Conservation (phyloP, 2,797 vertebrate genomes). For the Phalloptychus januarius region DNA sequence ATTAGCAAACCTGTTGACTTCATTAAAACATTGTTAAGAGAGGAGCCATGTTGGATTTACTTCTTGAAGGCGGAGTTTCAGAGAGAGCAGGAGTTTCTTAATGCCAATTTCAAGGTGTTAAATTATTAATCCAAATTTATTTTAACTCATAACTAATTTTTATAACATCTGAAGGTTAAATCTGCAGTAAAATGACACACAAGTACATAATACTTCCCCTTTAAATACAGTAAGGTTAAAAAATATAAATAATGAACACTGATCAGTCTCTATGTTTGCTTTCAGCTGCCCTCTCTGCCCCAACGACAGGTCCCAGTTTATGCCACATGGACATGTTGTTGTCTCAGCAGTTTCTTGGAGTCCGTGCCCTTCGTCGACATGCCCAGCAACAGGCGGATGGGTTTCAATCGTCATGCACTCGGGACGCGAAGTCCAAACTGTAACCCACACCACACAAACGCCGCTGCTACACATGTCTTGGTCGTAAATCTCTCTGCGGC, state of each 20-base stretch:
- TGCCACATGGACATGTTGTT: constrained; percentile 22
- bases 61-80: too few species aligned
- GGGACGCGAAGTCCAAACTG: constrained; percentile 9
- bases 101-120: too few species aligned
- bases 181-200: too few species aligned
- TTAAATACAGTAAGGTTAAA: background rate
- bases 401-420: constrained; percentile 11
- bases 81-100: too few species aligned
- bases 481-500: constrained; percentile 31
- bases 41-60: too few species aligned
- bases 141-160: too few species aligned
- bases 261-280: background rate
- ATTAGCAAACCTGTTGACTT: too few species aligned
- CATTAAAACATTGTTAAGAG: too few species aligned
- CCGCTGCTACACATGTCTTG: constrained; percentile 21
- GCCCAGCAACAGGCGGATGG: constrained; percentile 24
- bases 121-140: too few species aligned
- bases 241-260: background rate
- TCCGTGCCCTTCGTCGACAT: background rate
- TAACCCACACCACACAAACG: constrained; percentile 31
- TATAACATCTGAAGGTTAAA: too few species aligned
- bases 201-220: too few species aligned
- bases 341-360: constrained; percentile 26
- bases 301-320: constrained; percentile 17
- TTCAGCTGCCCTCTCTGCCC: background rate